phyloP scores from a whole-genome alignment of 1,140 invertebrate species.

The Venturia canescens region DNA sequence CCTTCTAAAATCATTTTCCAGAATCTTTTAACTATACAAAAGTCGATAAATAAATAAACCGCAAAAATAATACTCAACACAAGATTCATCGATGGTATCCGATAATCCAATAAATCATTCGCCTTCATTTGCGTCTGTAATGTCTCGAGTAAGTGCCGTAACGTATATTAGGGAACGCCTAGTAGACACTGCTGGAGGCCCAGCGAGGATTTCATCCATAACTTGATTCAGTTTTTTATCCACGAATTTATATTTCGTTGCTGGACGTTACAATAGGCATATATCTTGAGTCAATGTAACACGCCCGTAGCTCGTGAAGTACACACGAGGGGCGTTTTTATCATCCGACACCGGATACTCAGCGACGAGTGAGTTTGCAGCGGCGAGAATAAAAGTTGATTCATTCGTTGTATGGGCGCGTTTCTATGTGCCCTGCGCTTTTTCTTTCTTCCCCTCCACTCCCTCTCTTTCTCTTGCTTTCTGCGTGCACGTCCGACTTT shows the following conservation, averaged over 20 bases:
- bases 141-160: background rate
- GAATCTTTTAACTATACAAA: too few species aligned
- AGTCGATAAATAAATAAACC: too few species aligned
- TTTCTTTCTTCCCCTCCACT: background rate
- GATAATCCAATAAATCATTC: too few species aligned
- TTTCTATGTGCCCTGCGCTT: slow-evolving; percentile 22
- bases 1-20: too few species aligned
- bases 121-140: background rate
- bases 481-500: slow-evolving; percentile 37
- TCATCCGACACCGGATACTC: slow-evolving; percentile 44
- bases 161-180: slow-evolving; percentile 1
- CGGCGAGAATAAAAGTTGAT: slow-evolving; percentile 46
- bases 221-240: slow-evolving; percentile 26
- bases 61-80: too few species aligned
- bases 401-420: slow-evolving; percentile 43
- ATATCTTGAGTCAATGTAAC: slow-evolving; percentile 26
- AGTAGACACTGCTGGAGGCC: slow-evolving; percentile 30
- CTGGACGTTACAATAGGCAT: slow-evolving; percentile 18
- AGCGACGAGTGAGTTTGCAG: slow-evolving; percentile 28
- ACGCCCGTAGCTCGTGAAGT: slow-evolving; percentile 34
- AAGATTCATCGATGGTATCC: too few species aligned
- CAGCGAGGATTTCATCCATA: too few species aligned
- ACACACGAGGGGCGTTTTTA: slow-evolving; percentile 42
- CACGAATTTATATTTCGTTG: slow-evolving; percentile 32
- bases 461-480: background rate